Evolutionary conservation across 2,888 invertebrate genomes (phyloP).

Genomic region (Hylaea fasciaria): DNA sequence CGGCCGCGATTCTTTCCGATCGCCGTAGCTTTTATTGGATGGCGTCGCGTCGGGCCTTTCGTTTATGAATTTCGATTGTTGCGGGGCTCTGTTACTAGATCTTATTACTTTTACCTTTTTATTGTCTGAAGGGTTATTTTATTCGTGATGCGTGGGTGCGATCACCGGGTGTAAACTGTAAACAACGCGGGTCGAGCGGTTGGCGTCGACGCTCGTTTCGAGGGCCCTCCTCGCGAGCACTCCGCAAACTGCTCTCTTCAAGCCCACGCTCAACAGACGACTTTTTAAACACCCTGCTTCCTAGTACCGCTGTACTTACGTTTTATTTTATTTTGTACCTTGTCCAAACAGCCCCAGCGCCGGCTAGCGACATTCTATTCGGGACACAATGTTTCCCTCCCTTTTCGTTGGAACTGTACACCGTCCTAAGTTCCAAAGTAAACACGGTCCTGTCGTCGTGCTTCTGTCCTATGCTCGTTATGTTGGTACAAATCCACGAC

Average conservation of each 20-base stretch:
- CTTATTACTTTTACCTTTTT: conserved; percentile 35
- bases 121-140: conserved; percentile 39
- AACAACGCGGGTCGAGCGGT: conserved; percentile 66
- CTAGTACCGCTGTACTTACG: conserved; percentile 57
- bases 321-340: conserved; percentile 49
- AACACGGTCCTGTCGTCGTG: conserved; percentile 61
- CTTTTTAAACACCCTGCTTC: conserved; percentile 56
- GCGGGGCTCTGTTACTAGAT: conserved; percentile 32
- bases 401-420: conserved; percentile 22
- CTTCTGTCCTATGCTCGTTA: conserved; percentile 67
- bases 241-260: conserved; percentile 75
- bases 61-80: conserved; percentile 50
- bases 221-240: conserved; percentile 69
- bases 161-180: conserved; percentile 73
- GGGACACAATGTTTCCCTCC: conserved; percentile 33
- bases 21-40: conserved; percentile 67
- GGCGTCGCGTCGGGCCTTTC: conserved; percentile 50
- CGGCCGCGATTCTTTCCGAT: conserved; percentile 58
- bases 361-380: conserved; percentile 28
- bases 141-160: conserved; percentile 54
- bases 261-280: conserved; percentile 64
- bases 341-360: conserved; percentile 44
- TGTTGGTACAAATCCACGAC: conserved; percentile 77
- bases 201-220: conserved; percentile 64
- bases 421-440: conserved; percentile 67